Conservation (phyloP, 1,140 invertebrate genomes). For the Ylistrum balloti region DNA sequence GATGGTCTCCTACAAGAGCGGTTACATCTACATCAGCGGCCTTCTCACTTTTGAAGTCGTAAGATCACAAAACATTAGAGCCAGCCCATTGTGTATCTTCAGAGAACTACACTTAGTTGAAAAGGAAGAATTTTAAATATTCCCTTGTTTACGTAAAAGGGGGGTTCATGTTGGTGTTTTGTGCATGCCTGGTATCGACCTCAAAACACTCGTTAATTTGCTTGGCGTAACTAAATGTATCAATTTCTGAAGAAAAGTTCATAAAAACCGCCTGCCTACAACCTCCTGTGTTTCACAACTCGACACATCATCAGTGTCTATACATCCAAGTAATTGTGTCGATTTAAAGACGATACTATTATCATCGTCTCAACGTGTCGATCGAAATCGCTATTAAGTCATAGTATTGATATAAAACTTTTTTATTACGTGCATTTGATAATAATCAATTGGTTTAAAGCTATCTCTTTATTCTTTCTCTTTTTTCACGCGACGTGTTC, state of each 20-base stretch:
- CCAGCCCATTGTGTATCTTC: neutral
- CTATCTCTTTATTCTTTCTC: neutral
- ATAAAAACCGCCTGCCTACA: neutral
- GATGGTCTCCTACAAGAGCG: neutral
- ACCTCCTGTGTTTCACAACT: neutral
- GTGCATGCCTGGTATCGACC: conserved; percentile 29
- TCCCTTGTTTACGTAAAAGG: conserved; percentile 7
- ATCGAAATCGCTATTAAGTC: neutral
- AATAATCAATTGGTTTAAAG: neutral
- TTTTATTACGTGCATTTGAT: neutral
- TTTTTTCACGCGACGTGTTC: no score
- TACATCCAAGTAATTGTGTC: neutral
- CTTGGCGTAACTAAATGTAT: neutral
- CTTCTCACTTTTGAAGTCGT: neutral
- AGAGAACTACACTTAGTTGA: neutral
- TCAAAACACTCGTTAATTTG: conserved; percentile 34
- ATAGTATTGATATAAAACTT: neutral
- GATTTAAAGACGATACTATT: neutral
- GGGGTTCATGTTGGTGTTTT: neutral
- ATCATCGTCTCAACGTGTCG: neutral
- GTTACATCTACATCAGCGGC: neutral
- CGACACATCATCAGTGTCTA: neutral
- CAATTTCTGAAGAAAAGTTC: neutral
- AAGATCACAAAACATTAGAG: neutral
- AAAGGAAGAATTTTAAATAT: conserved; percentile 7